Conservation (phyloP, 2,888 invertebrate species). For the Agrilus cyanescens region DNA sequence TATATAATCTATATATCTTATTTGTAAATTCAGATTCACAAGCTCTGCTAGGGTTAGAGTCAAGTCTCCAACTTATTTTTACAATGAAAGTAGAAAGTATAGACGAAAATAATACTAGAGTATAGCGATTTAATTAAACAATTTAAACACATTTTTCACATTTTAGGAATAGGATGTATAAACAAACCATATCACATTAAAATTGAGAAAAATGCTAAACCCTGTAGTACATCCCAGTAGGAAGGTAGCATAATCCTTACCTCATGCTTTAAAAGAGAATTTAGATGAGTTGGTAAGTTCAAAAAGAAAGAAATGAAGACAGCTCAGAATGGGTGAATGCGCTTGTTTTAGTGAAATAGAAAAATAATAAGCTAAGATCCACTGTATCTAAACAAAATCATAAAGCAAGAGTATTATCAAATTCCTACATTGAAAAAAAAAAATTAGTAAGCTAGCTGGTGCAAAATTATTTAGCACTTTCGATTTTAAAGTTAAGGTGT, state of each 20-base stretch:
- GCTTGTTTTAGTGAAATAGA: constrained; percentile 15
- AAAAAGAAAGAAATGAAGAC: constrained; percentile 13
- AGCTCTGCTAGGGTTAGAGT: constrained; percentile 3
- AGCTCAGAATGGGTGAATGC: constrained; percentile 19
- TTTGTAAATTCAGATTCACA: constrained; percentile 7
- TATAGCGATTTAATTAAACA: constrained; percentile 3
- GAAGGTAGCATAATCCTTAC: constrained; percentile 12
- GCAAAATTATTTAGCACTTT: too few relatives aligned
- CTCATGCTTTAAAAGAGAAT: constrained; percentile 13
- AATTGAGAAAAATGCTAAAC: constrained; percentile 12
- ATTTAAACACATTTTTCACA: constrained; percentile 10
- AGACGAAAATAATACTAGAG: not conserved
- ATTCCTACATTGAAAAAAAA: too few relatives aligned
- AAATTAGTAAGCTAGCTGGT: too few relatives aligned
- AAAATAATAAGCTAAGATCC: constrained; percentile 12
- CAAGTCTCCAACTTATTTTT: constrained; percentile 5
- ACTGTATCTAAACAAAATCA: constrained; percentile 12
- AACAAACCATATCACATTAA: constrained; percentile 15
- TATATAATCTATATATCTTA: constrained; percentile 6
- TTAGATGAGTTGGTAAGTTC: constrained; percentile 13
- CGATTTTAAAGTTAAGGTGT: too few relatives aligned
- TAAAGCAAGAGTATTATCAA: constrained; percentile 10
- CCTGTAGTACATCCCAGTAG: constrained; percentile 9
- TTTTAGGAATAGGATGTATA: constrained; percentile 15
- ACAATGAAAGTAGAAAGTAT: constrained; percentile 5